Conservation (phyloP, 1,140 invertebrate species). For the Leptoteleia sp. region DNA sequence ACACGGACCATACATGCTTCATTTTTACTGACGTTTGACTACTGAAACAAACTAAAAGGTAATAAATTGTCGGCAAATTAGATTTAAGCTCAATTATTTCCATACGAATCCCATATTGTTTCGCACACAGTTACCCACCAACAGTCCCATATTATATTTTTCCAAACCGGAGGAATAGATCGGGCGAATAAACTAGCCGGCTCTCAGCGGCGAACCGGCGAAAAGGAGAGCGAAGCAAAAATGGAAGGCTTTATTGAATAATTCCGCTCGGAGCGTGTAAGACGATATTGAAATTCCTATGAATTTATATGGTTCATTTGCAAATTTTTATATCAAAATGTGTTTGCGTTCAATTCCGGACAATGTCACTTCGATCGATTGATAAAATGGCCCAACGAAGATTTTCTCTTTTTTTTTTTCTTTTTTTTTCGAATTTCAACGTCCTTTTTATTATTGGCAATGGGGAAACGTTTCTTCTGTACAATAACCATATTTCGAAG, state of each 20-base stretch:
- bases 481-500: no score
- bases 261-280: conserved; percentile 27
- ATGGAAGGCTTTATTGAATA: conserved; percentile 59
- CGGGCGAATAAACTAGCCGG: conserved; percentile 59
- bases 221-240: conserved; percentile 48
- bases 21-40: no score
- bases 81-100: no score
- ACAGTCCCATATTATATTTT: no score
- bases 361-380: conserved; percentile 6
- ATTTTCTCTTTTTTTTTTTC: background rate
- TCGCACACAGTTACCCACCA: no score
- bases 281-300: conserved; percentile 56
- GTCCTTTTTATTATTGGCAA: no score
- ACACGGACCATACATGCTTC: no score
- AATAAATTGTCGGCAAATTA: no score
- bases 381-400: conserved; percentile 10
- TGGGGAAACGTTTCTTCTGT: no score
- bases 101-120: no score
- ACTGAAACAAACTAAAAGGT: no score
- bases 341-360: conserved; percentile 32
- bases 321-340: conserved; percentile 43
- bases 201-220: conserved; percentile 34
- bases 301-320: conserved; percentile 53
- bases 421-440: no score
- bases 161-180: conserved; percentile 57